These are phyloP conservation scores for Rana temporaria DNA, from an alignment of 2,113 vertebrate genomes.

Conservation along the genomic window DNA sequence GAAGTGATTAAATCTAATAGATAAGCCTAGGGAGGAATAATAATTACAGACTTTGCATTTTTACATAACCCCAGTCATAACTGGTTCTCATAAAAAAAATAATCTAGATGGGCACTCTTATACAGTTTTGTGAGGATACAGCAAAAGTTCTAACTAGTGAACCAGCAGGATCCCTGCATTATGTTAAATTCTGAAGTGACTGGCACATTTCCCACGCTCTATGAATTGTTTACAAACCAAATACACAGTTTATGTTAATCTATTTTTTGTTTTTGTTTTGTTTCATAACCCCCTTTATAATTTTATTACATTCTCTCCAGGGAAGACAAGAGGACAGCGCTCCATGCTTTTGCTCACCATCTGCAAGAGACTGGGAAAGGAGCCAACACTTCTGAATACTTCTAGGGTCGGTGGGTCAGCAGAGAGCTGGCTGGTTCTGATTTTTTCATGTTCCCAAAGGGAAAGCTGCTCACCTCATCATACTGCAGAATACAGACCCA, in stretches of 20 bases:
- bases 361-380: constrained; percentile 67
- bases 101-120: too few relatives aligned
- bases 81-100: too few relatives aligned
- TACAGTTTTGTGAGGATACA: neutral
- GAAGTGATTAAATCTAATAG: too few relatives aligned
- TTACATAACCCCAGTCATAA: too few relatives aligned
- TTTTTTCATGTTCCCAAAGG: constrained; percentile 63
- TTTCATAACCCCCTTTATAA: constrained; percentile 66
- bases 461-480: constrained; percentile 69
- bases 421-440: constrained; percentile 67
- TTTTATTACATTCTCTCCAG: constrained; percentile 67
- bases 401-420: constrained; percentile 64
- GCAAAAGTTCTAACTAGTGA: neutral
- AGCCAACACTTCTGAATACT: constrained; percentile 68
- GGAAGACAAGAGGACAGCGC: constrained; percentile 61
- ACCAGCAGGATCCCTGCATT: neutral
- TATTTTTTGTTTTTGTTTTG: constrained; percentile 67
- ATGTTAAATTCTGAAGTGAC: constrained; percentile 36
- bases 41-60: too few relatives aligned
- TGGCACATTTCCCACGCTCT: constrained; percentile 62
- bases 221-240: constrained; percentile 68
- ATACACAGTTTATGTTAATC: constrained; percentile 66
- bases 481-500: constrained; percentile 63
- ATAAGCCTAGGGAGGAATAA: too few relatives aligned
- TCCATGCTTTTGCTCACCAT: constrained; percentile 67